A percentile compares a stretch with the other conserved stretches of the same genome.
Conservation (phyloP, 2,888 invertebrate species). For the Euproctis similis region DNA sequence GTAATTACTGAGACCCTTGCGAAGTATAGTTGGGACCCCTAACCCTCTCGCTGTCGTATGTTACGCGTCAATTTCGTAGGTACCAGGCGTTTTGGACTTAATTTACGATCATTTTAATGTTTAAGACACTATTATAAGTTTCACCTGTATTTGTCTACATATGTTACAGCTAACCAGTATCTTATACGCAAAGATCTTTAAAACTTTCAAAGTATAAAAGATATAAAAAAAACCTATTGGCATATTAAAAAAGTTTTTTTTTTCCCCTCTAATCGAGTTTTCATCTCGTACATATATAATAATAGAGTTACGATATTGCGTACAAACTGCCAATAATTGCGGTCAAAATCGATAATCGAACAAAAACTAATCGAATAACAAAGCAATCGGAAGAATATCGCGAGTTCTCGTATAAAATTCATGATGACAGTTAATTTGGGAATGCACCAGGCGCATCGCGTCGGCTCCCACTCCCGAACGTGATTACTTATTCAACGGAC, state of each 20-base stretch:
- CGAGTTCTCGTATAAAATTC: conserved; percentile 53
- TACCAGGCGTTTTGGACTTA: conserved; percentile 31
- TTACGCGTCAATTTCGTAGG: conserved; percentile 27
- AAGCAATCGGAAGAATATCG: conserved; percentile 61
- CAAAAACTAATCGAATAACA: conserved; percentile 67
- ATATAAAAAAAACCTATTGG: too few species aligned
- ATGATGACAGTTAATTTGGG: conserved; percentile 69
- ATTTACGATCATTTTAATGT: conserved; percentile 38
- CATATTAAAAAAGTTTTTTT: too few species aligned
- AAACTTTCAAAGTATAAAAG: too few species aligned
- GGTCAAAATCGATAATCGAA: conserved; percentile 33
- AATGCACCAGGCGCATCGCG: conserved; percentile 51
- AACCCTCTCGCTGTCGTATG: conserved; percentile 20
- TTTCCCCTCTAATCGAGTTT: too few species aligned
- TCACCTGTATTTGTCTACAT: neutral
- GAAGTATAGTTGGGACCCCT: conserved; percentile 33
- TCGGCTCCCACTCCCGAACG: conserved; percentile 26
- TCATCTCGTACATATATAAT: too few species aligned
- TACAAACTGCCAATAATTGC: conserved; percentile 29
- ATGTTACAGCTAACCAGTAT: neutral
- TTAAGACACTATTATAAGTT: conserved; percentile 23
- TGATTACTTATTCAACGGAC: conserved; percentile 68
- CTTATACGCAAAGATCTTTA: too few species aligned
- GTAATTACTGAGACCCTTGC: conserved; percentile 43
- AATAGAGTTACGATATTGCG: neutral